These are phyloP conservation scores for Microctonus aethiopoides DNA, from an alignment of 2,888 invertebrate genomes.

Conservation along the genomic window DNA sequence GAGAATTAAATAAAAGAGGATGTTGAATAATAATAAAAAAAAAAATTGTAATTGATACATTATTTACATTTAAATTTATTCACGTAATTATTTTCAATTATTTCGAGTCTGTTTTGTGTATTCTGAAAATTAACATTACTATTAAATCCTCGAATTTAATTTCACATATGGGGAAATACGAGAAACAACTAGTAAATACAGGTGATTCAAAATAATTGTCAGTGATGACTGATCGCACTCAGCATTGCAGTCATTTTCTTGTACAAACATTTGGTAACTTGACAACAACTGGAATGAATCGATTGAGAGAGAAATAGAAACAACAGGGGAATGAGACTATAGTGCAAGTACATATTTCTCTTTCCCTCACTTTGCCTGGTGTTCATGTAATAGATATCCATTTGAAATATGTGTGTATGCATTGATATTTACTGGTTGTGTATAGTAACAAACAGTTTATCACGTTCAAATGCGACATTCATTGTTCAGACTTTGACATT, in stretches of 20 bases:
- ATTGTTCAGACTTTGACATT: background rate
- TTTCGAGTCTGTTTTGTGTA: background rate
- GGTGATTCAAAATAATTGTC: background rate
- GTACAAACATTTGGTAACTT: conserved; percentile 2
- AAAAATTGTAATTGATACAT: background rate
- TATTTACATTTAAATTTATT: conserved; percentile 9
- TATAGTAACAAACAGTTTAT: background rate
- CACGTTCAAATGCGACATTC: background rate
- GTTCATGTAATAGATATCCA: background rate
- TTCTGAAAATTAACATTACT: background rate
- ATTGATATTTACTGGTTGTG: background rate
- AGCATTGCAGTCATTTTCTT: background rate
- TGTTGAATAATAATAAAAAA: conserved; percentile 29
- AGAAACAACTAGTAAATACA: background rate
- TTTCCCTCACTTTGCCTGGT: too few species aligned
- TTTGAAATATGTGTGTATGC: background rate
- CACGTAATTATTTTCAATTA: background rate
- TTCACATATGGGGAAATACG: background rate
- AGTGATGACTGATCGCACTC: background rate
- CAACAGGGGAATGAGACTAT: background rate
- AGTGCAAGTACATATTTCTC: background rate
- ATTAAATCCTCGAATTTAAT: conserved; percentile 7
- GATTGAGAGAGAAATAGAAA: background rate
- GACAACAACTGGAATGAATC: conserved; percentile 6
- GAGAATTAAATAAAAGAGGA: background rate